Percentiles rank a stretch among this genome's conserved stretches.
Conservation (phyloP, 2,797 vertebrate genomes). For the Etheostoma nigrum region DNA sequence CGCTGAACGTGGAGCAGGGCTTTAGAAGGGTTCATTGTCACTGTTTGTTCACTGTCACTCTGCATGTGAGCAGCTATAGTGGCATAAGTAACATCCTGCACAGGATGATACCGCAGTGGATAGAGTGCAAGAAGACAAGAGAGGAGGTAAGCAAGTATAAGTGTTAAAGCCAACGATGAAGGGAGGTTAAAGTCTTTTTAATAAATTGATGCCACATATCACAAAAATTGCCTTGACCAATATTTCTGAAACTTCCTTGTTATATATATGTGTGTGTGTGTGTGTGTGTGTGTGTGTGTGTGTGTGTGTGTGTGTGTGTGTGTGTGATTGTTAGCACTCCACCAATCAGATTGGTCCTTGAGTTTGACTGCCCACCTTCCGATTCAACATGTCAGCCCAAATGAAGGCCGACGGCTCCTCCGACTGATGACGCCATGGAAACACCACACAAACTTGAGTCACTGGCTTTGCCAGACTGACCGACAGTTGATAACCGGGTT, state of each 20-base stretch:
- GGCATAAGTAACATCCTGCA: conserved; percentile 48
- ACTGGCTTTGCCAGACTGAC: too few relatives aligned
- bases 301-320: too few relatives aligned
- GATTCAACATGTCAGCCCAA: too few relatives aligned
- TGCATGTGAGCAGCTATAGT: conserved; percentile 58
- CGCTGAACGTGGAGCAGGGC: conserved; percentile 10
- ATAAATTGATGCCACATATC: background rate
- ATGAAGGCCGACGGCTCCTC: too few relatives aligned
- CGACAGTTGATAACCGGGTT: too few relatives aligned
- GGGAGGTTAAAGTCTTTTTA: conserved; percentile 5
- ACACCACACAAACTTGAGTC: too few relatives aligned
- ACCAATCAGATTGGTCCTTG: too few relatives aligned
- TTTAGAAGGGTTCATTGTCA: conserved; percentile 6
- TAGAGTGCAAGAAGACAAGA: conserved; percentile 8
- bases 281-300: conserved; percentile 13
- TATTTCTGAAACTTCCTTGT: conserved; percentile 16
- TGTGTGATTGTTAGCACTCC: too few relatives aligned
- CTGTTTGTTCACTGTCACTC: conserved; percentile 38
- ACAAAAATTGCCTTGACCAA: conserved; percentile 17
- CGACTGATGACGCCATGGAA: too few relatives aligned
- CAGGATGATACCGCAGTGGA: conserved; percentile 8
- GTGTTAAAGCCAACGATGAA: conserved; percentile 8
- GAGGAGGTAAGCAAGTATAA: conserved; percentile 3
- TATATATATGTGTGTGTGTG: conserved; percentile 7
- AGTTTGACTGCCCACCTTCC: too few relatives aligned